Evolutionary conservation across 2,113 vertebrate species (phyloP).

Genomic region (Choloepus hoffmanni): DNA sequence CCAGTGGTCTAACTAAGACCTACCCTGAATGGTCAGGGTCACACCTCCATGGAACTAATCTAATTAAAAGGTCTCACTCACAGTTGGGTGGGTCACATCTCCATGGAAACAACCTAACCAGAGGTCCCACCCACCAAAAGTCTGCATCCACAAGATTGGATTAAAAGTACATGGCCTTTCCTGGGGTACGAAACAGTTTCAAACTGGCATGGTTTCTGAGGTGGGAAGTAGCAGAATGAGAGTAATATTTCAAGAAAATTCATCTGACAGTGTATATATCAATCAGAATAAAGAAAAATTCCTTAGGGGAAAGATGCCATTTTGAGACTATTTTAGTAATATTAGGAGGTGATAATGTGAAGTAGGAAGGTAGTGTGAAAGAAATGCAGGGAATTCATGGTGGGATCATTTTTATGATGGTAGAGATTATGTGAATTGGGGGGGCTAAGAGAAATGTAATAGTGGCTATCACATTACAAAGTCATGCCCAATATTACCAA

Average conservation of each 20-base stretch:
- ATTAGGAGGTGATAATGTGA: not conserved
- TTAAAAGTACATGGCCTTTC: too few relatives aligned
- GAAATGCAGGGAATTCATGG: not conserved
- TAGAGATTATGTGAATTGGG: not conserved
- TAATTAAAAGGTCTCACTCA: too few relatives aligned
- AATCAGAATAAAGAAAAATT: not conserved
- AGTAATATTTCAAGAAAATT: not conserved
- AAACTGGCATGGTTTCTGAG: not conserved
- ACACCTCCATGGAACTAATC: too few relatives aligned
- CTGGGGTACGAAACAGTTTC: too few relatives aligned
- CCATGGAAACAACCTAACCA: too few relatives aligned
- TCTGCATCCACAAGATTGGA: too few relatives aligned
- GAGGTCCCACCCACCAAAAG: too few relatives aligned
- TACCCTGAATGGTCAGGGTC: too few relatives aligned
- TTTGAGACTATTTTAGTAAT: not conserved
- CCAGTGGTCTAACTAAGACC: too few relatives aligned
- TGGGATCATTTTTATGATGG: not conserved
- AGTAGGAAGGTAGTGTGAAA: not conserved
- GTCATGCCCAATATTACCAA: not conserved
- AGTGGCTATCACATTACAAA: conserved; percentile 10
- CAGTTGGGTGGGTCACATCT: too few relatives aligned
- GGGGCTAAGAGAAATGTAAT: conserved; percentile 17
- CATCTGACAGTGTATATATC: not conserved
- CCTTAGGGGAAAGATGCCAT: not conserved
- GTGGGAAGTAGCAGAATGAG: not conserved